These are phyloP conservation scores for Elachura formosa DNA, from an alignment of 2,113 vertebrate species.

Conservation along the genomic window DNA sequence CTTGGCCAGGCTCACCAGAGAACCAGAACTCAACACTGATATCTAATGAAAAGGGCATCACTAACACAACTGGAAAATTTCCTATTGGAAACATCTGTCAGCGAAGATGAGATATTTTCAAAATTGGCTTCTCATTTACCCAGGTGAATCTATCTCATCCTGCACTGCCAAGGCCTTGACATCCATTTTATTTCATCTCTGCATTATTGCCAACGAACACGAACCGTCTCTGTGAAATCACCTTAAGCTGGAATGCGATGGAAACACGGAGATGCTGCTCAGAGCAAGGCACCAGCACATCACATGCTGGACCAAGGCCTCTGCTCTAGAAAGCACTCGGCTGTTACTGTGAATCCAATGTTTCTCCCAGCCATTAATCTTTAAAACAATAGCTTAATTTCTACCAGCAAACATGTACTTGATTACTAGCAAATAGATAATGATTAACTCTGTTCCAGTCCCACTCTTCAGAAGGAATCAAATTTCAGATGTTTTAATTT, in stretches of 20 bases:
- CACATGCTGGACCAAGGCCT: background rate
- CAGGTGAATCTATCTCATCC: background rate
- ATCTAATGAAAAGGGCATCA: background rate
- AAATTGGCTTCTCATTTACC: background rate
- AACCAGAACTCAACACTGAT: background rate
- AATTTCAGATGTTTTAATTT: background rate
- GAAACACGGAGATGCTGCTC: background rate
- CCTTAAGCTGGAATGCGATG: background rate
- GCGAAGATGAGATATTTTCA: background rate
- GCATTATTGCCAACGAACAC: rapidly evolving
- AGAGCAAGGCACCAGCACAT: background rate
- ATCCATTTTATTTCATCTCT: background rate
- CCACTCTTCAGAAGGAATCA: background rate
- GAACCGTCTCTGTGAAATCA: background rate
- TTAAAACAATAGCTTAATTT: conserved; percentile 14
- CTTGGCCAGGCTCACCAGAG: background rate
- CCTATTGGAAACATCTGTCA: background rate
- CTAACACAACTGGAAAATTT: background rate
- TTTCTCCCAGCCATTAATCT: background rate
- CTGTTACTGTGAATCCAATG: background rate
- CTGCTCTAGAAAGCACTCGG: background rate
- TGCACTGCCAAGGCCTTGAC: background rate
- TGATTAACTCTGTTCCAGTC: background rate
- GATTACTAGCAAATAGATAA: background rate
- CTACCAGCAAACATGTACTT: background rate